phyloP scores from a whole-genome alignment of 2,797 vertebrate species.

The Syncerus caffer region DNA sequence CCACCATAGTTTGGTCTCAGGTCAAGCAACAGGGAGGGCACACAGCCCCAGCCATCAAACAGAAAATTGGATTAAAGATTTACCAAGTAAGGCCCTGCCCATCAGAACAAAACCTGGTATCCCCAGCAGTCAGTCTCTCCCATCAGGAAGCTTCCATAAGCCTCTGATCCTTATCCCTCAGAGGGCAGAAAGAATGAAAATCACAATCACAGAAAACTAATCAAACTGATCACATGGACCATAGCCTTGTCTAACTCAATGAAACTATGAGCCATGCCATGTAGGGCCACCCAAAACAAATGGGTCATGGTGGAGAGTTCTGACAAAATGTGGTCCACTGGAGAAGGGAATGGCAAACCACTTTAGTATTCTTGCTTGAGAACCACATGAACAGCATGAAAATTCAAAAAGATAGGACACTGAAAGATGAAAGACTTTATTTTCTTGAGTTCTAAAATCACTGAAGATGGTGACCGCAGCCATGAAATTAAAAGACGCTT shows the following conservation, averaged over 20 bases:
- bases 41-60: fast-evolving
- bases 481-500: neutral
- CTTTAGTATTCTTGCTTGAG: neutral
- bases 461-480: neutral
- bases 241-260: neutral
- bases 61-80: neutral
- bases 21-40: neutral
- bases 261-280: neutral
- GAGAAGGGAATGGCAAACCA: neutral
- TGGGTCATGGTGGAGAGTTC: neutral
- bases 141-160: neutral
- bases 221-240: neutral
- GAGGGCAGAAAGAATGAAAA: neutral
- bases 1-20: neutral
- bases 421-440: neutral
- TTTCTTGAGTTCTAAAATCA: neutral
- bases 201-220: neutral
- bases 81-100: fast-evolving
- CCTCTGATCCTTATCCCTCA: neutral
- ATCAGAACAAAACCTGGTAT: neutral
- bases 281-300: neutral
- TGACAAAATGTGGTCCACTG: neutral
- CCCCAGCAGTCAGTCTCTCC: neutral
- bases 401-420: neutral
- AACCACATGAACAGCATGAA: neutral